Evolutionary conservation across 2,113 vertebrate genomes (phyloP).

Genomic region (Ariopsis seemanni): DNA sequence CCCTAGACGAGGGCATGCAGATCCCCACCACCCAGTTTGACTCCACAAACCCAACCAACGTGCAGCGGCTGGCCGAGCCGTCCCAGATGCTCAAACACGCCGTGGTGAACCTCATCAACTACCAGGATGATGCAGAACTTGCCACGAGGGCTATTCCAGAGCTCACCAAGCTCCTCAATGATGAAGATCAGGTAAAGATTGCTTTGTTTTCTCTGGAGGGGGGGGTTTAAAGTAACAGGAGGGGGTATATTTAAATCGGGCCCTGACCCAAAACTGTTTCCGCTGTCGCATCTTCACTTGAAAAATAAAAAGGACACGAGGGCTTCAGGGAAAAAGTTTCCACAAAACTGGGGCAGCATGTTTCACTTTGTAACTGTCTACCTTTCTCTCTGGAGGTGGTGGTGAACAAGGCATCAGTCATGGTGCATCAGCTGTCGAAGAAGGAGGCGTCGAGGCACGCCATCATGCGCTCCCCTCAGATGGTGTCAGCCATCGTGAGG

Average conservation of each 20-base stretch:
- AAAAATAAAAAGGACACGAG: not conserved
- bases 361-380: not conserved
- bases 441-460: constrained; percentile 97
- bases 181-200: constrained; percentile 90
- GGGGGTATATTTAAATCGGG: not conserved
- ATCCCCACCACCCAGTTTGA: constrained; percentile 94
- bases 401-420: constrained; percentile 97
- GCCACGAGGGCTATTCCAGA: constrained; percentile 97
- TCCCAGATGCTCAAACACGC: constrained; percentile 99
- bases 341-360: not conserved
- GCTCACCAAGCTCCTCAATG: constrained; percentile 95
- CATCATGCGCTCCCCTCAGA: constrained; percentile 97
- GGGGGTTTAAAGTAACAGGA: not conserved
- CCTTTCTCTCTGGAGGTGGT: constrained; percentile 80
- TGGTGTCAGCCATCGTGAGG: constrained; percentile 97
- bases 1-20: constrained; percentile 93
- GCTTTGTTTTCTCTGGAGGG: not conserved
- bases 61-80: constrained; percentile 94
- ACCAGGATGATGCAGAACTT: constrained; percentile 97
- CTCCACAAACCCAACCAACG: constrained; percentile 91
- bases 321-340: not conserved
- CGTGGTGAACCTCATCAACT: constrained; percentile 98
- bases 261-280: not conserved
- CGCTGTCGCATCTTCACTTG: not conserved
- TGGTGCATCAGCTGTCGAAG: constrained; percentile 99